Percentiles rank a stretch among this genome's conserved stretches.
phyloP scores from a whole-genome alignment of 2,113 vertebrate species.

The Copsychus sechellarum region DNA sequence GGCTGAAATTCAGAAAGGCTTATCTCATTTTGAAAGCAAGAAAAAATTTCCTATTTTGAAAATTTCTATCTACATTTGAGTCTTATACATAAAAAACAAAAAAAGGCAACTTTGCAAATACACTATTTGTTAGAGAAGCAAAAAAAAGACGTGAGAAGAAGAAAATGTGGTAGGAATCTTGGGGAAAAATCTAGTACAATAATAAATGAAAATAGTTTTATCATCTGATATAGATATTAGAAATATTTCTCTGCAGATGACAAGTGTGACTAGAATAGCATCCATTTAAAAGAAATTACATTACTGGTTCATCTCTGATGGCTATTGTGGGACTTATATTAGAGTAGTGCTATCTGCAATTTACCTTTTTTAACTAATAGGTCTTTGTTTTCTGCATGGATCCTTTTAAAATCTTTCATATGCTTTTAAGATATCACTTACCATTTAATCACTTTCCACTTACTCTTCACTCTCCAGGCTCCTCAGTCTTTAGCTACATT shows the following conservation, averaged over 20 bases:
- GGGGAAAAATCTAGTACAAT: slow-evolving; percentile 12
- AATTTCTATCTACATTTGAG: slow-evolving; percentile 21
- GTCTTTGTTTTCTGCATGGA: slow-evolving; percentile 56
- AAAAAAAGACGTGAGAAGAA: slow-evolving; percentile 1
- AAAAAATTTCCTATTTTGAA: slow-evolving; percentile 9
- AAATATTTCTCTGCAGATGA: slow-evolving; percentile 57
- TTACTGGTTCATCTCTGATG: slow-evolving; percentile 53
- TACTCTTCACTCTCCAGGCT: slow-evolving; percentile 34
- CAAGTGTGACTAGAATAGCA: slow-evolving; percentile 66
- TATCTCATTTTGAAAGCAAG: slow-evolving; percentile 12
- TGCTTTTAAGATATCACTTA: slow-evolving; percentile 65
- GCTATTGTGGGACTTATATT: slow-evolving; percentile 53
- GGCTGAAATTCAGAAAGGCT: neutral
- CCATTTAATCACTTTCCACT: slow-evolving; percentile 63
- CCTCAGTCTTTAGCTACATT: slow-evolving; percentile 27
- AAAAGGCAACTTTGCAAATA: slow-evolving; percentile 26
- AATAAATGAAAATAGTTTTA: slow-evolving; percentile 68
- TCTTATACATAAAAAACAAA: neutral
- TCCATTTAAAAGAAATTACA: slow-evolving; percentile 62
- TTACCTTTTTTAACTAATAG: slow-evolving; percentile 67
- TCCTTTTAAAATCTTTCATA: slow-evolving; percentile 55
- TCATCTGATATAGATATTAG: slow-evolving; percentile 61
- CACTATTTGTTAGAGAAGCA: slow-evolving; percentile 30
- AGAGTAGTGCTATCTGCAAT: slow-evolving; percentile 21
- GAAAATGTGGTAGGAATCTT: slow-evolving; percentile 13